A percentile compares a stretch with the other conserved stretches of the same genome.
phyloP scores from a whole-genome alignment of 1,140 invertebrate species.

The Globodera rostochiensis region DNA sequence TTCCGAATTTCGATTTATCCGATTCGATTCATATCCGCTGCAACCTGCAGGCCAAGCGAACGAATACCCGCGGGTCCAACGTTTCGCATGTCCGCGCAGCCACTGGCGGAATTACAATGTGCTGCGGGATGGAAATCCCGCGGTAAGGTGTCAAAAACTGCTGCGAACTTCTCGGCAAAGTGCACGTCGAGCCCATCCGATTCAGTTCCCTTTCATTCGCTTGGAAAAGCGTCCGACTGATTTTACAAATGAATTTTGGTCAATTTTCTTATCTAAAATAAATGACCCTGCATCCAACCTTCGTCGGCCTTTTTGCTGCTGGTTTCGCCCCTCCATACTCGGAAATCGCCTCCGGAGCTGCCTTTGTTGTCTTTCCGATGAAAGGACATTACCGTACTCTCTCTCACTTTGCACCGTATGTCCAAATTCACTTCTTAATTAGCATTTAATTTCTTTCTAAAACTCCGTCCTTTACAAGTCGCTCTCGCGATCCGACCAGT shows the following conservation, averaged over 20 bases:
- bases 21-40: too few relatives aligned
- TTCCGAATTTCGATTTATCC: too few relatives aligned
- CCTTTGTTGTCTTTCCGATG: not conserved
- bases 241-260: too few relatives aligned
- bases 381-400: conserved; percentile 7
- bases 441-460: not conserved
- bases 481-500: conserved; percentile 25
- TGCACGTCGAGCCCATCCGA: not conserved
- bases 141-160: not conserved
- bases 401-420: conserved; percentile 2
- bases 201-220: not conserved
- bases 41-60: not conserved
- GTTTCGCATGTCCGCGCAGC: conserved; percentile 12
- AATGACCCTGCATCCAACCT: not conserved
- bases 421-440: conserved; percentile 2
- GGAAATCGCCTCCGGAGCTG: not conserved
- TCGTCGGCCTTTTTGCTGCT: not conserved
- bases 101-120: conserved; percentile 34
- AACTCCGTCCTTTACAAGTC: not conserved
- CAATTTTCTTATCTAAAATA: too few relatives aligned
- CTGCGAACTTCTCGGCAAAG: not conserved
- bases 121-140: conserved; percentile 45
- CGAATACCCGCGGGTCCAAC: conserved; percentile 20
- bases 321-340: not conserved
- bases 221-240: not conserved